These are phyloP conservation scores for Chelmon rostratus DNA, from an alignment of 2,797 vertebrate genomes.

Conservation along the genomic window DNA sequence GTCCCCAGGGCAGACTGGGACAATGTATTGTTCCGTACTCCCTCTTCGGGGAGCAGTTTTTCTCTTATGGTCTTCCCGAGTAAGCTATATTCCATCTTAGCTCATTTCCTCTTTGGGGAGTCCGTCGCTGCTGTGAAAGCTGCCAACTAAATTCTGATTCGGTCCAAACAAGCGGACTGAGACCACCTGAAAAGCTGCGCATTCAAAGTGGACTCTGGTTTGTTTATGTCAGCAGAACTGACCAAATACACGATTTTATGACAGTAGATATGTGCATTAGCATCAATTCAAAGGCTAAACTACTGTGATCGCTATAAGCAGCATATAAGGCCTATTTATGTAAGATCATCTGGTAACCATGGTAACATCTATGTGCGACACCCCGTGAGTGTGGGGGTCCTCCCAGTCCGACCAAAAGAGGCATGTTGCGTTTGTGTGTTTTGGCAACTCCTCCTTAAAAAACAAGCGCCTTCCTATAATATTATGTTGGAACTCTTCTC, in stretches of 20 bases:
- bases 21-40: not conserved
- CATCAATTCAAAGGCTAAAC: not conserved
- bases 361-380: not conserved
- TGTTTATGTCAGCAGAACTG: not conserved
- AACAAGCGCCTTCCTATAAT: too few relatives aligned
- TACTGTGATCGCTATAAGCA: not conserved
- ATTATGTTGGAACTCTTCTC: not conserved
- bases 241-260: not conserved
- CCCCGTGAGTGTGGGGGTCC: not conserved
- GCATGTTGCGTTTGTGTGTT: not conserved
- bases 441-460: not conserved
- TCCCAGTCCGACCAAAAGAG: not conserved
- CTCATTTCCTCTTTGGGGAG: not conserved
- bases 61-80: not conserved
- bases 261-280: not conserved
- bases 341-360: not conserved
- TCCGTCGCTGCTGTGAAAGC: not conserved
- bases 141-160: not conserved
- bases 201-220: not conserved
- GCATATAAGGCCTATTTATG: not conserved
- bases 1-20: constrained; percentile 11
- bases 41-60: not conserved
- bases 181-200: not conserved
- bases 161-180: not conserved
- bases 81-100: not conserved